Percentiles rank a stretch among this genome's conserved stretches.
Conservation (phyloP, 2,888 invertebrate genomes). For the Diplazon laetatorius region DNA sequence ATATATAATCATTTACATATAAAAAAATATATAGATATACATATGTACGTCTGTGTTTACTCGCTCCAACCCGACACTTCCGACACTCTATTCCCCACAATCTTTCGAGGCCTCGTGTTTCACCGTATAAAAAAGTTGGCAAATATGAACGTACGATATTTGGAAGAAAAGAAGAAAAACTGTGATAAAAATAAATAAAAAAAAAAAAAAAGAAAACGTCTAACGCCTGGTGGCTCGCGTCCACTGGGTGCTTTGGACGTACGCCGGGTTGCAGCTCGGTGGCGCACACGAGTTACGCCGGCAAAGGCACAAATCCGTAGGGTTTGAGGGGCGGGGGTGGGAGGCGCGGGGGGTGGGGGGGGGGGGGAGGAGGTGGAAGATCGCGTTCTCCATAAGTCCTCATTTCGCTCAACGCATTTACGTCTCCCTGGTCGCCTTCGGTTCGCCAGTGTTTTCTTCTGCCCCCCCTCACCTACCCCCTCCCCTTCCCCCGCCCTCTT, state of each 20-base stretch:
- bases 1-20: no score
- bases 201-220: no score
- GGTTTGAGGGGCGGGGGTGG: no score
- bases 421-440: conserved; percentile 43
- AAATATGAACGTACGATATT: conserved; percentile 61
- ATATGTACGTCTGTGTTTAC: conserved; percentile 54
- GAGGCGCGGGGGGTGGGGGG: no score
- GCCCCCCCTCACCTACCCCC: conserved; percentile 32
- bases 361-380: conserved; percentile 12
- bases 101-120: conserved; percentile 32
- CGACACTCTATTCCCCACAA: conserved; percentile 14
- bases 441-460: no score
- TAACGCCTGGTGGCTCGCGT: conserved; percentile 21
- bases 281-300: no score
- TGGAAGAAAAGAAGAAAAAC: no score
- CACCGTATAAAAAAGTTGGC: conserved; percentile 52
- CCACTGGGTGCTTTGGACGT: conserved; percentile 8
- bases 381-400: conserved; percentile 61
- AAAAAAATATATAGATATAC: no score
- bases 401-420: conserved; percentile 65
- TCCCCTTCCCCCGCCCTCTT: conserved; percentile 11
- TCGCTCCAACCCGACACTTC: conserved; percentile 29
- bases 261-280: neutral
- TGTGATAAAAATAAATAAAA: no score
- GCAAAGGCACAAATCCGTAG: no score